These are phyloP conservation scores for Myopa testacea DNA, from an alignment of 2,888 invertebrate genomes.

Conservation along the genomic window DNA sequence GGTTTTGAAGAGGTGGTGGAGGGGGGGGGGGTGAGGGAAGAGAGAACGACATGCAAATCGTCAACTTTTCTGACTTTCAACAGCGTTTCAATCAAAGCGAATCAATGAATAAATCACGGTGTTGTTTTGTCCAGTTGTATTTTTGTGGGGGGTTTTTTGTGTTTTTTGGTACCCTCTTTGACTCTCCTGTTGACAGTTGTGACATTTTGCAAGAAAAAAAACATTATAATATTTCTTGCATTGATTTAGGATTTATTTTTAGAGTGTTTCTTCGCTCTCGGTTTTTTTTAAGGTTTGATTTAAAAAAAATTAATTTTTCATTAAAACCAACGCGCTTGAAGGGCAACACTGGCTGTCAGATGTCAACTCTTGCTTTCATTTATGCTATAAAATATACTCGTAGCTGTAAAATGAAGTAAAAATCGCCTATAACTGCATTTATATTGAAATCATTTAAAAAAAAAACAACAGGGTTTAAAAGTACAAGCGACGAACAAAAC, in stretches of 20 bases:
- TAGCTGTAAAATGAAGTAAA: not conserved
- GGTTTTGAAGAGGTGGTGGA: too few relatives aligned
- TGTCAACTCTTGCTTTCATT: not conserved
- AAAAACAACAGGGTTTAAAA: too few relatives aligned
- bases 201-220: conserved; percentile 13
- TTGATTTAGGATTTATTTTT: conserved; percentile 13
- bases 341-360: not conserved
- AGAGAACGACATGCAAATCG: conserved; percentile 29
- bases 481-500: too few relatives aligned
- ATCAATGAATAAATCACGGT: conserved; percentile 53
- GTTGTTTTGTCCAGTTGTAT: not conserved
- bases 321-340: not conserved
- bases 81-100: conserved; percentile 60
- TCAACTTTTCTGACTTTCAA: not conserved
- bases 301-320: not conserved
- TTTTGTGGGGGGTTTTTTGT: not conserved
- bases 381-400: not conserved
- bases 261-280: not conserved
- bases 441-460: not conserved
- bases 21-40: not conserved
- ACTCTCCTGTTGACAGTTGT: conserved; percentile 28
- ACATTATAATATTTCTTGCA: not conserved
- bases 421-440: not conserved
- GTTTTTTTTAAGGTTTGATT: not conserved
- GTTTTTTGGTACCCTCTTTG: not conserved